Evolutionary conservation across 2,888 invertebrate species (phyloP), one percentile per base, ranked within the genome.

Genomic region (Ethmia dodecea): DNA sequence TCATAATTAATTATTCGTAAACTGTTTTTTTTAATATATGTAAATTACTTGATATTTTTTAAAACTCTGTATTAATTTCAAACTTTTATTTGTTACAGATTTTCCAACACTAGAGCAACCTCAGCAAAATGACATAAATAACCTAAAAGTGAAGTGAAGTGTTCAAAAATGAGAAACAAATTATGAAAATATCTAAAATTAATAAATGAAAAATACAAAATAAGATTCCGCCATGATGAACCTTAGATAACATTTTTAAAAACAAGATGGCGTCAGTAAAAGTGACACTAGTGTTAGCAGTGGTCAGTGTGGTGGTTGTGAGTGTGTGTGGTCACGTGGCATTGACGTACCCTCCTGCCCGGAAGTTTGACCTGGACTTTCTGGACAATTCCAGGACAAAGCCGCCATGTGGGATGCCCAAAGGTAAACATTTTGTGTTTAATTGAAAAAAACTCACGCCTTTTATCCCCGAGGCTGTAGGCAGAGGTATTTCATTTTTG

Each of bases 351-450:
- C 97, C 97, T 35, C 95, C 94, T 1, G 96, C 97, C 0, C 89
- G 97, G 59, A 91, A 91, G 62, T 95, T 92, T 64, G 95, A 94
- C 61, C 86, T 97, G 76, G 98, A 98, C 78, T 98, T 97, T 81
- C 87, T 97, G 81, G 97, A 97, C 70, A 96, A 93, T 68, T 90
- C 93, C 28, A 90, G 96, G 60, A 97, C 97, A 16, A 93, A 93
- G 59, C 92, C 92, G 42, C 97, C 97, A 40, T 98, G 98, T 74
- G 98, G 98, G 47, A 96, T 97, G 94, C 96, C 97, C 13, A 94
- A 93, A 92, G 96, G 95, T 96, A 79, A 89, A 88, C 20, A 2
- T 29, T 20, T 33, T 26, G 9, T 28, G 14, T 14, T n/a, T n/a
- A n/a, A n/a, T n/a, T n/a, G n/a, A n/a, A n/a, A n/a, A n/a, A n/a